Evolutionary conservation across 2,113 vertebrate genomes (phyloP).

Genomic region (Shinisaurus crocodilurus): DNA sequence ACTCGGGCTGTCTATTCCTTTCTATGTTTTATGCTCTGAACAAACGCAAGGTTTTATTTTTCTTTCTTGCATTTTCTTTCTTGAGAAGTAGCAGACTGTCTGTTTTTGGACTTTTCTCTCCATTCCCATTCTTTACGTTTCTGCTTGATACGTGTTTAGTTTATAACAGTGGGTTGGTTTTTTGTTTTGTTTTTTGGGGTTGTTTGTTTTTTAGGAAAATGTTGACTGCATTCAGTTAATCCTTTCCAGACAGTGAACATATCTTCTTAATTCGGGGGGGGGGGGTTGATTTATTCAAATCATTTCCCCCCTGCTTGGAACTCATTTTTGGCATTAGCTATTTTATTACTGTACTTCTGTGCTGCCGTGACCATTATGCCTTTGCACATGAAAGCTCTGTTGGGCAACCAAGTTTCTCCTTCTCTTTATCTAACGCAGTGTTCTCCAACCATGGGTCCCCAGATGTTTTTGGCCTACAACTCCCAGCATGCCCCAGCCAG

Average conservation of each 20-base stretch:
- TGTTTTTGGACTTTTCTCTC: neutral
- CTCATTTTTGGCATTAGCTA: conserved; percentile 31
- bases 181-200: no score
- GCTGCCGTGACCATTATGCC: conserved; percentile 11
- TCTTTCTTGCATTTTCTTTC: conserved; percentile 38
- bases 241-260: neutral
- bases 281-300: conserved; percentile 51
- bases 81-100: conserved; percentile 23
- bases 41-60: conserved; percentile 20
- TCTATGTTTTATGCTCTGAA: conserved; percentile 57
- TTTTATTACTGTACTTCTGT: conserved; percentile 42
- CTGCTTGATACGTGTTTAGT: conserved; percentile 42
- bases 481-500: no score
- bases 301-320: neutral
- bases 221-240: conserved; percentile 58
- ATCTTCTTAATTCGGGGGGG: conserved; percentile 19
- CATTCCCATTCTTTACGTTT: conserved; percentile 20
- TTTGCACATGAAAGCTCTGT: conserved; percentile 42
- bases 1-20: neutral
- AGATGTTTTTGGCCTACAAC: no score
- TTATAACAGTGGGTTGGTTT: conserved; percentile 13
- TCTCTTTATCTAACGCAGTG: conserved; percentile 47
- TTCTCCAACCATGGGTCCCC: no score
- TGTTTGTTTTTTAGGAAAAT: neutral
- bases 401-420: neutral